phyloP scores from a whole-genome alignment of 2,113 vertebrate species.

The Cryptoleucopteryx plumbea region DNA sequence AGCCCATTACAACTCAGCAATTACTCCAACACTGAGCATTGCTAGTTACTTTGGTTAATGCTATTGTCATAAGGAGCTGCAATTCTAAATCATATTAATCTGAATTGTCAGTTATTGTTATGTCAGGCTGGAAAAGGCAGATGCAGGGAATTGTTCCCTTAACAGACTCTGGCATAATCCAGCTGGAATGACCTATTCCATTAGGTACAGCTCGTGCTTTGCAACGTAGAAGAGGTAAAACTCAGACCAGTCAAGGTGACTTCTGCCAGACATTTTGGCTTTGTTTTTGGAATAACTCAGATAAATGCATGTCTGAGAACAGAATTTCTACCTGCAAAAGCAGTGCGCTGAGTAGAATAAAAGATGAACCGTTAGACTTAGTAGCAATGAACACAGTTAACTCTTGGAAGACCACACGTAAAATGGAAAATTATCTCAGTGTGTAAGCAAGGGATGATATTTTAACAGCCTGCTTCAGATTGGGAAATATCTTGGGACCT shows the following conservation, averaged over 20 bases:
- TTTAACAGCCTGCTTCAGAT: not conserved
- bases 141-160: not conserved
- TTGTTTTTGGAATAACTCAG: not conserved
- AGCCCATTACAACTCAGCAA: not conserved
- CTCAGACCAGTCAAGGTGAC: not conserved
- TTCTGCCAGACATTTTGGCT: not conserved
- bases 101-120: not conserved
- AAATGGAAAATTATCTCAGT: not conserved
- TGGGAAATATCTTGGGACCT: not conserved
- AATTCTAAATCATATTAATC: not conserved
- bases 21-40: not conserved
- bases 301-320: not conserved
- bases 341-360: not conserved
- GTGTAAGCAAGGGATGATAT: not conserved
- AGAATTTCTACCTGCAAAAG: not conserved
- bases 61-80: not conserved
- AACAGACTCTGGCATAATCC: not conserved
- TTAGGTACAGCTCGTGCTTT: not conserved
- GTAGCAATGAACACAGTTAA: not conserved
- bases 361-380: not conserved
- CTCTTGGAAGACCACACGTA: not conserved
- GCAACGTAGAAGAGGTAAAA: not conserved
- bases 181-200: not conserved
- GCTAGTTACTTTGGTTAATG: not conserved
- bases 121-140: not conserved